Evolutionary conservation across 2,797 vertebrate species (phyloP).

Genomic region (Naso thynnoides): DNA sequence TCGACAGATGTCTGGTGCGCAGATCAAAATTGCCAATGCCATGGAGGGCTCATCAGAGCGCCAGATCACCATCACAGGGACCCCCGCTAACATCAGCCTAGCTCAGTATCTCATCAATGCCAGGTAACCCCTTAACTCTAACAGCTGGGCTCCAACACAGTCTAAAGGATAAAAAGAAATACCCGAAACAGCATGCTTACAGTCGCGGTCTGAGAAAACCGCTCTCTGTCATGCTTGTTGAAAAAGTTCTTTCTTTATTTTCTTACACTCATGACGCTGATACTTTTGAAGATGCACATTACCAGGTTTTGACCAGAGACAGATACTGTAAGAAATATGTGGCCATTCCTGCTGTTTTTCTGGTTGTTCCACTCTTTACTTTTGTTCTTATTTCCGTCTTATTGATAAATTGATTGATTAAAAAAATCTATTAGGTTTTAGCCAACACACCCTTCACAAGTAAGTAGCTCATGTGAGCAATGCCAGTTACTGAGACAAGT

Average conservation of each 20-base stretch:
- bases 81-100: conserved; percentile 97
- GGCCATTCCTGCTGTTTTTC: conserved; percentile 12
- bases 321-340: conserved; percentile 28
- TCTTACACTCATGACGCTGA: conserved; percentile 7
- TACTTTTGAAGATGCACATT: conserved; percentile 19
- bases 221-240: not conserved
- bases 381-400: too few species aligned
- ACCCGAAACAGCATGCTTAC: conserved; percentile 7
- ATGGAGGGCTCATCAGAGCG: conserved; percentile 97
- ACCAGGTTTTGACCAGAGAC: conserved; percentile 25
- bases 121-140: conserved; percentile 85
- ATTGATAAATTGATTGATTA: too few species aligned
- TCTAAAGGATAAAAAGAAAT: conserved; percentile 25
- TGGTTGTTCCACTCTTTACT: conserved; percentile 12
- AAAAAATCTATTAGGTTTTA: conserved; percentile 43
- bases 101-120: conserved; percentile 99
- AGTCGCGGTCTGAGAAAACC: not conserved
- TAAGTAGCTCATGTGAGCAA: conserved; percentile 34
- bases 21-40: conserved; percentile 98
- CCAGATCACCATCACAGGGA: conserved; percentile 98
- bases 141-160: conserved; percentile 23
- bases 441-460: conserved; percentile 19
- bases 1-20: conserved; percentile 98
- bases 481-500: conserved; percentile 18
- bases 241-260: conserved; percentile 6